These are phyloP conservation scores for Tortricodes alternella DNA, from an alignment of 2,888 invertebrate genomes.

Conservation along the genomic window DNA sequence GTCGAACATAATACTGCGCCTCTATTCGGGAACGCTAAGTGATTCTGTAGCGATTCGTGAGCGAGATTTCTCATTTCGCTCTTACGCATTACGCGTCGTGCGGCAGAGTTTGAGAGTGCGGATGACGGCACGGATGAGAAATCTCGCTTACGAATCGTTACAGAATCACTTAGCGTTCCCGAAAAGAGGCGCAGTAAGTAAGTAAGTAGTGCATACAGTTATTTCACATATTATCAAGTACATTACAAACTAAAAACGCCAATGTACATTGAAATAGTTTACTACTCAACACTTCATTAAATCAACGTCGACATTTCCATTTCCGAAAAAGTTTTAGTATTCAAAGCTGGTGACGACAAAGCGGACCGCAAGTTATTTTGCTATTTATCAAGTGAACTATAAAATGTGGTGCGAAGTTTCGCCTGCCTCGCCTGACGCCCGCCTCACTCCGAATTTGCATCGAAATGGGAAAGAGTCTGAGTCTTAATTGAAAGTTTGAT, in stretches of 20 bases:
- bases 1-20: too few relatives aligned
- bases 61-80: too few relatives aligned
- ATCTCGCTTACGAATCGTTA: too few relatives aligned
- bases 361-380: slow-evolving; percentile 28
- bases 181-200: too few relatives aligned
- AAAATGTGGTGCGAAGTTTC: slow-evolving; percentile 26
- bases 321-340: slow-evolving; percentile 29
- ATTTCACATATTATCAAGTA: too few relatives aligned
- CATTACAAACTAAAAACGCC: not conserved
- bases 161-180: too few relatives aligned
- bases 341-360: slow-evolving; percentile 31
- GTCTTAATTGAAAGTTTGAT: slow-evolving; percentile 32
- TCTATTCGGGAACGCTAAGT: too few relatives aligned
- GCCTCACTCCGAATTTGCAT: slow-evolving; percentile 25
- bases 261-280: not conserved
- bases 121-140: too few relatives aligned
- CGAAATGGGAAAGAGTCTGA: slow-evolving; percentile 31
- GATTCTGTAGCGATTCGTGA: too few relatives aligned
- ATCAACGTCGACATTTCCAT: slow-evolving; percentile 18
- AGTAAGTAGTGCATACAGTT: too few relatives aligned
- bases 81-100: too few relatives aligned
- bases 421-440: slow-evolving; percentile 9
- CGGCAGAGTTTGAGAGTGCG: too few relatives aligned
- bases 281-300: slow-evolving; percentile 6
- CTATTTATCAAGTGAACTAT: slow-evolving; percentile 30